Base-by-base conservation (phyloP, 2,797 vertebrate genomes). In the Gadopsis marmoratus region DNA sequence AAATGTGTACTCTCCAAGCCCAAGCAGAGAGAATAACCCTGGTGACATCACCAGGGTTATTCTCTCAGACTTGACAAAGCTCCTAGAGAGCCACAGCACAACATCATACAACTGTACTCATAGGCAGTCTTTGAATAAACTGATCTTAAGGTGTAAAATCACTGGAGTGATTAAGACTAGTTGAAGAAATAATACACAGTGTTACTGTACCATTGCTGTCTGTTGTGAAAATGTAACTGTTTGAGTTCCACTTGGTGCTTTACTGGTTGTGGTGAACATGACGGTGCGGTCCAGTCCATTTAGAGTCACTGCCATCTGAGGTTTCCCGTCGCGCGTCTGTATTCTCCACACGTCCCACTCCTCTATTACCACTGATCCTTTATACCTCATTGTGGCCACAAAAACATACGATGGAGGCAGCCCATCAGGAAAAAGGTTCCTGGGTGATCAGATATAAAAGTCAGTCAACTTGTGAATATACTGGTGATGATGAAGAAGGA, bases 391-490 rank as follows among this genome's bases (percentile, higher is more conserved):
- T 2, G 98, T 99, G 78, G 98, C 96, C 84, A 99, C 97, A 88
- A 99, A 99, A 10, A 99, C 97, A 72, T 99, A 99, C 1, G 98
- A 99, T 54, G 98, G 98, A 78, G 98, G 98, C 71, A 99, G 95
- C 48, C 98, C 98, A 91, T 98, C 98, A 66, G 98, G 98, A 86
- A 99, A 99, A 81, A 99, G 95, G 74, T 93, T 94, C 90, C 98
- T 99, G 54, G 31, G 26, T 21, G 60, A 69, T 3, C 47, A 79
- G 47, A 79, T 47, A 4, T 31, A 64, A 43, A 74, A 67, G 41
- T 45, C 19, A 59, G 51, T 78, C n/a, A 85, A 48, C 4, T 31
- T 26, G 6, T 68, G 10, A 53, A 16, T 41, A 17, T 29, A 74
- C 1, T 1, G 2, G 3, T 19, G 23, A 74, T 4, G 17, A 74